phyloP scores from a whole-genome alignment of 2,797 vertebrate species.

The Girardinus metallicus region DNA sequence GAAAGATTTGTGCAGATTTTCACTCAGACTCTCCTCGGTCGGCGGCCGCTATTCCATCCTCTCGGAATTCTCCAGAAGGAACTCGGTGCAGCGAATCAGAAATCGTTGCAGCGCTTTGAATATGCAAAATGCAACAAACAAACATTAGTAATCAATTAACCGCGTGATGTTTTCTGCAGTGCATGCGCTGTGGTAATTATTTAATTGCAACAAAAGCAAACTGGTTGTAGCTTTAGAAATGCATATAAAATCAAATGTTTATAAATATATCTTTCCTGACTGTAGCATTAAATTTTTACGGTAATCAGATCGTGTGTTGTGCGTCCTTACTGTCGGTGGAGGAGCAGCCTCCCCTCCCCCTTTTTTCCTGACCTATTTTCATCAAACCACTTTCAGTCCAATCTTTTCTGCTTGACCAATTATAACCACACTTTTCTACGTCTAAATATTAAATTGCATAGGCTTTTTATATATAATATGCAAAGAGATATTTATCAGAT shows the following conservation, averaged over 20 bases:
- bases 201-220: not conserved
- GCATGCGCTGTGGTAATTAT: not conserved
- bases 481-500: constrained; percentile 25
- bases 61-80: constrained; percentile 57
- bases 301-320: constrained; percentile 1
- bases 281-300: not conserved
- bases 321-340: constrained; percentile 10
- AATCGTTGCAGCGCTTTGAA: not conserved
- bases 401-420: not conserved
- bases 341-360: constrained; percentile 34
- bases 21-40: not conserved
- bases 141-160: not conserved
- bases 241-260: not conserved
- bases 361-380: constrained; percentile 46
- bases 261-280: not conserved
- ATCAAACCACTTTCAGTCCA: not conserved
- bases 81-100: not conserved
- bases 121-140: not conserved
- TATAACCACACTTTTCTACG: not conserved
- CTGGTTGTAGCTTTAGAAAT: not conserved
- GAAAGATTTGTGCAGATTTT: not conserved
- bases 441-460: not conserved
- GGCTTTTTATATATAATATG: not conserved
- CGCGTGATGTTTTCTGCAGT: not conserved
- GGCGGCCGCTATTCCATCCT: constrained; percentile 32